Conservation (phyloP, 2,888 invertebrate species). For the Lampropteryx suffumata region DNA sequence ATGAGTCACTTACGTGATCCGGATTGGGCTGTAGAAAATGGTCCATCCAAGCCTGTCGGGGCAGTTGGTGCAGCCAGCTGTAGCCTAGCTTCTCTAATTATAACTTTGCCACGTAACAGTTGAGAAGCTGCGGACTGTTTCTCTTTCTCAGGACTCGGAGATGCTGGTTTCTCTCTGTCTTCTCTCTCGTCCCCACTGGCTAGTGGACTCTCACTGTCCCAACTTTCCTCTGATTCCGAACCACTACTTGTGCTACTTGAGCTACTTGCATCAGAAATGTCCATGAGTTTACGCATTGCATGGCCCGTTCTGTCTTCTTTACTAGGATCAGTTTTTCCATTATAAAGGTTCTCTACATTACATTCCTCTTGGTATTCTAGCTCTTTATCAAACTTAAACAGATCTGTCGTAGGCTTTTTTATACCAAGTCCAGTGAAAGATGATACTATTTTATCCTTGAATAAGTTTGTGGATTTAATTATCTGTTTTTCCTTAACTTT, state of each 20-base stretch:
- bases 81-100: conserved; percentile 86
- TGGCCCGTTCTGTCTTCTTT: conserved; percentile 74
- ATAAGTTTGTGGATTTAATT: conserved; percentile 62
- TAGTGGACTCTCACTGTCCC: conserved; percentile 69
- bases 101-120: conserved; percentile 85
- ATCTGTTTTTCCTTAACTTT: conserved; percentile 59
- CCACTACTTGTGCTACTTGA: conserved; percentile 73
- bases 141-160: conserved; percentile 74
- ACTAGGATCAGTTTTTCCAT: conserved; percentile 56
- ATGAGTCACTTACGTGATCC: conserved; percentile 60
- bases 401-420: conserved; percentile 61
- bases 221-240: conserved; percentile 73
- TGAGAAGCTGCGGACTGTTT: conserved; percentile 70
- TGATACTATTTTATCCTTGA: conserved; percentile 73
- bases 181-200: conserved; percentile 55
- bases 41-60: conserved; percentile 83
- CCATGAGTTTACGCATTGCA: conserved; percentile 75
- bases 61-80: conserved; percentile 80
- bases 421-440: conserved; percentile 64
- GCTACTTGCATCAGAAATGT: conserved; percentile 77
- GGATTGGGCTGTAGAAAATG: conserved; percentile 82
- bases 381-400: conserved; percentile 74
- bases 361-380: conserved; percentile 67
- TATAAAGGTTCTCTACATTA: conserved; percentile 63
- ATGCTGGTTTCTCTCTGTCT: conserved; percentile 63